These are phyloP conservation scores for Andrena marginata DNA, from an alignment of 2,888 invertebrate species.

Conservation along the genomic window DNA sequence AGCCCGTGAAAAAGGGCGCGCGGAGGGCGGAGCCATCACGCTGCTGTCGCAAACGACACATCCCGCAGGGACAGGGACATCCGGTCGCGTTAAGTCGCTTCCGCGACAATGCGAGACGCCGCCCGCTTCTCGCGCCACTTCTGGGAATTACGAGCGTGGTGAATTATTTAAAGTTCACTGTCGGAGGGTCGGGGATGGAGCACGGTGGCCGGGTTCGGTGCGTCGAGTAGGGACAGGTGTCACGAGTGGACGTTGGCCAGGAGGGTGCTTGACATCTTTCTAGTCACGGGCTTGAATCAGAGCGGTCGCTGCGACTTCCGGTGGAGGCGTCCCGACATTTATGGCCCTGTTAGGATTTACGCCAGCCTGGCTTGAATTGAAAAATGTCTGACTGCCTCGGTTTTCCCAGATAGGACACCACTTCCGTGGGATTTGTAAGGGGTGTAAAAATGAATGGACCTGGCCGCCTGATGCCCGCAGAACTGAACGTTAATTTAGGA, in stretches of 20 bases:
- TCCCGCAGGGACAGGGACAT: constrained; percentile 8
- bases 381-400: neutral
- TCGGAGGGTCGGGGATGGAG: neutral
- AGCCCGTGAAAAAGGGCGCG: constrained; percentile 9
- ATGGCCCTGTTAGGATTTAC: constrained; percentile 14
- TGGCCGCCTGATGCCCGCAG: neutral
- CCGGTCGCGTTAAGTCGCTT: constrained; percentile 32
- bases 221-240: constrained; percentile 23
- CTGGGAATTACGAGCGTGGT: constrained; percentile 40
- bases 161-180: constrained; percentile 46
- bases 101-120: constrained; percentile 22
- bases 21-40: neutral
- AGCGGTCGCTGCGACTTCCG: neutral
- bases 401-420: neutral
- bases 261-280: constrained; percentile 18
- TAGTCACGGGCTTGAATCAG: constrained; percentile 4
- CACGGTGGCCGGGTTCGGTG: constrained; percentile 9
- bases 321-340: constrained; percentile 3
- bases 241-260: constrained; percentile 12
- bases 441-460: neutral
- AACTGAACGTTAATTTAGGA: neutral
- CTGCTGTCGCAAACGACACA: neutral
- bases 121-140: constrained; percentile 14
- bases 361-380: neutral
- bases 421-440: neutral